Evolutionary conservation across 1,140 invertebrate genomes (phyloP), one percentile per base, ranked within the genome.

Genomic region (Arctopsyche grandis): DNA sequence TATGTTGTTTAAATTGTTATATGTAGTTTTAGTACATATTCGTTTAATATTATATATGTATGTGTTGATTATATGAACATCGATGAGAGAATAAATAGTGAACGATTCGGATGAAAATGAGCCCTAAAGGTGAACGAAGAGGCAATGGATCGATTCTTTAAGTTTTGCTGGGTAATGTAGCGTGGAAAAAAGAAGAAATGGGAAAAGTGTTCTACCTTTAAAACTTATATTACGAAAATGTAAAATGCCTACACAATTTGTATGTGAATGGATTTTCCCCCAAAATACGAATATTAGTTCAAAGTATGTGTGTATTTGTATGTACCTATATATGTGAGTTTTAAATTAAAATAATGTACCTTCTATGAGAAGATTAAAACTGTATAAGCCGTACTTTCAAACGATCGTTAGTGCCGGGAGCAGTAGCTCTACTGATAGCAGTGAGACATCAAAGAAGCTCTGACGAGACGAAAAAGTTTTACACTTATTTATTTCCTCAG

Each of bases 401-500:
- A 14, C 16, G 48, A 52, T 14, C 29, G 29, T 38, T 38, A 38
- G 29, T 4, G 29, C 29, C 29, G 29, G 7, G 29, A 1, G 29
- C 29, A 52, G 48, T 12, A 52, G 16, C 48, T 52, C 12, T 16
- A 52, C 48, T 52, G 48, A 52, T 52, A 52, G 48, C 48, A 52
- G 48, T 12, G 12, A 74, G 46, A 74, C 24, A 52, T 26, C 19
- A 63, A 63, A 63, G 74, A 63, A 63, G 63, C 74, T n/a, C n/a
- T 76, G 74, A 43, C 9, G 56, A 16, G 56, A 76, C 74, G 12
- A 14, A 43, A 63, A 76, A 63, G 56, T 63, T 60, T 63, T 58
- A 63, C 74, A 9, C 56, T 76, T 76, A 76, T 76, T 76, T 76
- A 76, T 76, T 76, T 76, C 74, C 52, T 76, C 58, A 16, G 74